Evolutionary conservation across 2,797 vertebrate species (phyloP).

Genomic region (Chelon auratus): DNA sequence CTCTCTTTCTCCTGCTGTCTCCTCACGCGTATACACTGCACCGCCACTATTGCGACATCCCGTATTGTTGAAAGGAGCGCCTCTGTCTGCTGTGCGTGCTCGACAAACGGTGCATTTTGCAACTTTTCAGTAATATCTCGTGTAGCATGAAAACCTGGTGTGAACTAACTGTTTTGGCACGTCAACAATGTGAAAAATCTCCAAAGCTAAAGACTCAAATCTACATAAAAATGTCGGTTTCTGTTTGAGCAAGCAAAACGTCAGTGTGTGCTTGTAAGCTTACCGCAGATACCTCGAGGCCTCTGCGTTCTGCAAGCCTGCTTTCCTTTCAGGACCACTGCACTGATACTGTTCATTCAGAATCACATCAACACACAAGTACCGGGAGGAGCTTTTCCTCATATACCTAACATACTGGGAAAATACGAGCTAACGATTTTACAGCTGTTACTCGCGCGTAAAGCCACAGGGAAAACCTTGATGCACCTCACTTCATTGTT

Average conservation of each 20-base stretch:
- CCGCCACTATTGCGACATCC: neutral
- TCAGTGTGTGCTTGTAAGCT: neutral
- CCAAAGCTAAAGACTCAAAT: neutral
- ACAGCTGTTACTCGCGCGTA: slow-evolving; percentile 1
- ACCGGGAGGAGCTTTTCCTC: neutral
- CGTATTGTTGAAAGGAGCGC: neutral
- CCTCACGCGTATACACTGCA: neutral
- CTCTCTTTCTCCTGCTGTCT: neutral
- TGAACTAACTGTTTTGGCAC: neutral
- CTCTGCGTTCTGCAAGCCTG: slow-evolving; percentile 6
- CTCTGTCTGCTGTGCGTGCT: neutral
- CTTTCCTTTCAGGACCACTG: slow-evolving; percentile 67
- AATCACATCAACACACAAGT: slow-evolving; percentile 1
- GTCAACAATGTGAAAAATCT: neutral
- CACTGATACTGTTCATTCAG: slow-evolving; percentile 36
- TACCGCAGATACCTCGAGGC: neutral
- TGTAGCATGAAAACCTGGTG: slow-evolving; percentile 1
- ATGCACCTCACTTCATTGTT: slow-evolving; percentile 39
- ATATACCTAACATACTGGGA: neutral
- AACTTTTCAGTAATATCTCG: too few species aligned
- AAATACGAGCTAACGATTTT: neutral
- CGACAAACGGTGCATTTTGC: too few species aligned
- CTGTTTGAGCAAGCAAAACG: neutral
- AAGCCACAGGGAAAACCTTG: slow-evolving; percentile 11
- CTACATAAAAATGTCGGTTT: neutral